Base-by-base conservation (phyloP, 1,140 invertebrate genomes). In the Eupristina koningsbergeri region DNA sequence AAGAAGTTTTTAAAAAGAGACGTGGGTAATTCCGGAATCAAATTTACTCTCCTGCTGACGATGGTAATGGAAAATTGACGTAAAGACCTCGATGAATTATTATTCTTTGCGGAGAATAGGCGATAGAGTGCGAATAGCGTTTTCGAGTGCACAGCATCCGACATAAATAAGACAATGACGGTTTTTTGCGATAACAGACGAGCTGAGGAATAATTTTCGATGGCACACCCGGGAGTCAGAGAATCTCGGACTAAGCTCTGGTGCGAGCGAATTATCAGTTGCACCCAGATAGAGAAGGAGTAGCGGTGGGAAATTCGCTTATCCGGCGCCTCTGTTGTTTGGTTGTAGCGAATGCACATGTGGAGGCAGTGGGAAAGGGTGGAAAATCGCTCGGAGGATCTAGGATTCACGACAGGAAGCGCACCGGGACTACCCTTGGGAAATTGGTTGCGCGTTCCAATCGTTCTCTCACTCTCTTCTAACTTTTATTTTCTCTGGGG, bases 401-500 rank as follows among this genome's bases (percentile, higher is more conserved):
- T 6, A n/a, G 41, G 29, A 29, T 47, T 29, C 45, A 74, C 41
- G 17, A 1, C 15, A 87, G 78, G 0, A 29, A 41, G n/a, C 22
- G 53, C 19, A 34, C 17, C 26, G 36, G 31, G 11, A 74, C 81
- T 80, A 86, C 86, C 90, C 86, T 73, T 77, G 89, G 89, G 89
- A 90, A 91, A 91, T 91, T 89, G 90, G 86, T 89, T 89, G 86
- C 87, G 87, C 87, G 86, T 87, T 81, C 81, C 83, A 87, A 86
- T 86, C 85, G 83, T 63, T 69, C 86, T 67, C 81, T 86, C 53
- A 17, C 36, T 50, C 71, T 47, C 71, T 39, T 86, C 83, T 36
- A 90, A 91, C 88, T 91, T 89, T 90, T 87, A 89, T 90, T 90
- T 86, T 87, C 88, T 90, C 87, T 31, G n/a, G 63, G 87, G 86